A percentile compares a stretch with the other conserved stretches of the same genome.
Conservation (phyloP, 2,113 vertebrate genomes). For the Larimichthys polyactis region DNA sequence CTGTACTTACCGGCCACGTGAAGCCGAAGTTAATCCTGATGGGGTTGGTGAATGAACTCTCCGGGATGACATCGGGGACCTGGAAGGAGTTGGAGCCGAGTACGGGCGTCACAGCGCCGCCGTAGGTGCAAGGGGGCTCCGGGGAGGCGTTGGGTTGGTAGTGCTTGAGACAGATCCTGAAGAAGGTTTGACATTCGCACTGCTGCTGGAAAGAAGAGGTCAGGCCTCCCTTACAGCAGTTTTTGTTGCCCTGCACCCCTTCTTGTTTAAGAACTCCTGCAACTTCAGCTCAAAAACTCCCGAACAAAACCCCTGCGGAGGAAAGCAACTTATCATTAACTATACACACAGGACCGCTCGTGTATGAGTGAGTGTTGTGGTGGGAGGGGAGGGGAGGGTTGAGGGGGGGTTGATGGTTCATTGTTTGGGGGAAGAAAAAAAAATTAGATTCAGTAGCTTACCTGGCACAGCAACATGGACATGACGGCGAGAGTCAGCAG, state of each 20-base stretch:
- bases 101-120: constrained; percentile 92
- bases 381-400: not conserved
- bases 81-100: constrained; percentile 96
- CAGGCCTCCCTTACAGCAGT: constrained; percentile 89
- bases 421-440: constrained; percentile 38
- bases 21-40: constrained; percentile 95
- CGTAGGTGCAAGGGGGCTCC: constrained; percentile 97
- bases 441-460: constrained; percentile 71
- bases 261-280: constrained; percentile 98
- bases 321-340: constrained; percentile 36
- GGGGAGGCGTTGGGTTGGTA: constrained; percentile 97
- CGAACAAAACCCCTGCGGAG: constrained; percentile 88
- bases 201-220: constrained; percentile 86
- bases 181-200: constrained; percentile 97
- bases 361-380: constrained; percentile 23
- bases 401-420: not conserved
- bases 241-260: constrained; percentile 91
- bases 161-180: constrained; percentile 97
- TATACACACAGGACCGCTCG: not conserved
- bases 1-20: constrained; percentile 94
- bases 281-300: constrained; percentile 97
- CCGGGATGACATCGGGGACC: constrained; percentile 89
- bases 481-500: constrained; percentile 86
- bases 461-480: constrained; percentile 90
- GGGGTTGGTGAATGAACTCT: constrained; percentile 92